Base-by-base conservation (phyloP, 35 echinoderm and acorn worm species). In the Apostichopus japonicus region DNA sequence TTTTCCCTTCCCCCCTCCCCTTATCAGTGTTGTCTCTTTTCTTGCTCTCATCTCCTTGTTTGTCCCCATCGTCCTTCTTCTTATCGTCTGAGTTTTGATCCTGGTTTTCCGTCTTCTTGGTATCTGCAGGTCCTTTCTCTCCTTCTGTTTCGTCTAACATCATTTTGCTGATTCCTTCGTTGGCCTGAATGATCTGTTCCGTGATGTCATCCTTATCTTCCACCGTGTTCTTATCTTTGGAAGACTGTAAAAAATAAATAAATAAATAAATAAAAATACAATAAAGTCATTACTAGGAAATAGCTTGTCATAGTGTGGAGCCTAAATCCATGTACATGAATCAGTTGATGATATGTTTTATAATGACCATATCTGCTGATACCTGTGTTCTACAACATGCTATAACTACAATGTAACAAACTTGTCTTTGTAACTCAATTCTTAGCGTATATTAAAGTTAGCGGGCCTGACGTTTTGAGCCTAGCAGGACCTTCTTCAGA, bases 1-100 rank as follows among this genome's bases (percentile, higher is more conserved):
- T 79, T 44, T 94, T 91, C 19, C 73, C 86, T 52, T 90, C 27
- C 58, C 58, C 84, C 33, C 81, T 84, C 55, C 87, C 76, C 72
- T 87, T 93, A 9, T 73, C 72, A 23, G 70, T 59, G 65, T 54
- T 53, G 17, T 57, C 58, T 81, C 51, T 81, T 53, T 80, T 80
- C 59, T 92, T 92, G 3, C 63, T 76, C 44, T 92, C 90, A 22
- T 79, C 52, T 22, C 90, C 56, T 5, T 77, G 79, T 56, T 77
- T 92, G 15, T 92, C 90, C 7, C 53, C 33, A 5, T 51, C n/a
- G 24, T 92, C 79, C 23, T 79, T 63, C 9, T 92, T 79, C 79
- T n/a, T n/a, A n/a, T n/a, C n/a, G n/a, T n/a, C n/a, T n/a, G n/a
- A n/a, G n/a, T n/a, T n/a, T n/a, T n/a, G 9, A 23, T 94, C 93